Base-by-base conservation (phyloP, 2,888 invertebrate genomes). In the Steromphala cineraria region DNA sequence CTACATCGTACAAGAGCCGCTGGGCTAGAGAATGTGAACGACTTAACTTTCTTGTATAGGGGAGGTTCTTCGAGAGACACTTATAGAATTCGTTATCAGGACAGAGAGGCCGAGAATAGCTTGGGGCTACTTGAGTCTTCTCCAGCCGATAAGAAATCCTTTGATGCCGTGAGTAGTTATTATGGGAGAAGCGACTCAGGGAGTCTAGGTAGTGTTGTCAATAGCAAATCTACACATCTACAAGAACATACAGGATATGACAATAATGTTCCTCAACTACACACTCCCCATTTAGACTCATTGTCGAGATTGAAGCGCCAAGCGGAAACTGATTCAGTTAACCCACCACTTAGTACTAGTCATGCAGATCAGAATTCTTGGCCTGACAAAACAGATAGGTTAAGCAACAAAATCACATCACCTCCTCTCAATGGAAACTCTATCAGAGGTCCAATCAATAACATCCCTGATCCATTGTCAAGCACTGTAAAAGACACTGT, bases 311-410 rank as follows among this genome's bases (percentile, higher is more conserved):
- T 13, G 46, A 46, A 46, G 46, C 46, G 46, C 46, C 46, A 46
- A 46, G 46, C 46, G 13, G 46, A 46, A 46, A 10, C 46, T 46
- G 46, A 10, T 46, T 36, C 36, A 5, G 46, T 46, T 46, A 46
- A 46, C 46, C 7, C 46, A 8, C 7, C 36, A 36, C 8, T n/a
- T 1, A 67, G 67, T n/a, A 40, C 71, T 17, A n/a, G 40, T 36
- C 71, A 71, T 19, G 13, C 71, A 19, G 40, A 71, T 40, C 71
- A 40, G 71, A 71, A 40, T 71, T 71, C 71, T 36, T 71, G 71
- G 71, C 71, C 71, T 19, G 71, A 40, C 71, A 31, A n/a, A n/a
- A 36, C 71, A 2, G 31, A 36, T 5, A 71, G 40, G 3, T 36
- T 19, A 15, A 28, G 28, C n/a, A 19, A 19, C 36, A 28, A 31